A percentile compares a stretch with the other conserved stretches of the same genome.
These are phyloP conservation scores for Zaprionus taronus DNA, from an alignment of 1,140 invertebrate species.

Conservation along the genomic window DNA sequence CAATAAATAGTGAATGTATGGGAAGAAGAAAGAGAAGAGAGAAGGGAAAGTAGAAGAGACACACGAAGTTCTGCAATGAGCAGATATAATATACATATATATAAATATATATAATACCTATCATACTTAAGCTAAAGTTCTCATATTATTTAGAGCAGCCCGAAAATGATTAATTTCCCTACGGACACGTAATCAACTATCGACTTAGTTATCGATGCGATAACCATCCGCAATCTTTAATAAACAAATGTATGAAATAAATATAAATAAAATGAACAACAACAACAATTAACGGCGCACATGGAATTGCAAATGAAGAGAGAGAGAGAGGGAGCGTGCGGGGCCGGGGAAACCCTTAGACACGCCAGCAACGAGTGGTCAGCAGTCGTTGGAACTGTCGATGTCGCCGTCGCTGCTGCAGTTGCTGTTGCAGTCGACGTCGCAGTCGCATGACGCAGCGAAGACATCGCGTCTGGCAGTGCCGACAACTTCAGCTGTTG, in stretches of 20 bases:
- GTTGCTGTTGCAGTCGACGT: background rate
- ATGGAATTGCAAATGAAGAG: conserved; percentile 34
- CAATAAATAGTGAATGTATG: no score
- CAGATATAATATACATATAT: no score
- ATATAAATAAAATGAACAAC: conserved; percentile 34
- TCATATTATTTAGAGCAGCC: no score
- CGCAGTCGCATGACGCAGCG: conserved; percentile 44
- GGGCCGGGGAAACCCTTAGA: conserved; percentile 12
- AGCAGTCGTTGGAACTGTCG: conserved; percentile 3
- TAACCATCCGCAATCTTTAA: conserved; percentile 1
- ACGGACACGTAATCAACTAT: background rate
- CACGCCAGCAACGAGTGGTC: conserved; percentile 46
- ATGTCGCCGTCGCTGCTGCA: no score
- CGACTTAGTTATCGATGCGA: background rate
- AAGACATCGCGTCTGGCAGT: conserved; percentile 52
- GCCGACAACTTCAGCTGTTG: conserved; percentile 16
- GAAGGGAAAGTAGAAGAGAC: background rate
- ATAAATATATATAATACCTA: no score
- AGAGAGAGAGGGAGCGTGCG: background rate
- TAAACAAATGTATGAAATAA: conserved; percentile 49
- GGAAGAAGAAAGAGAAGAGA: background rate
- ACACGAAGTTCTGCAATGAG: background rate
- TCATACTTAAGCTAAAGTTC: no score
- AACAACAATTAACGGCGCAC: conserved; percentile 56
- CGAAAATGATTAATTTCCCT: background rate